Evolutionary conservation across 2,113 vertebrate genomes (phyloP).

Genomic region (Callopanchax toddi): DNA sequence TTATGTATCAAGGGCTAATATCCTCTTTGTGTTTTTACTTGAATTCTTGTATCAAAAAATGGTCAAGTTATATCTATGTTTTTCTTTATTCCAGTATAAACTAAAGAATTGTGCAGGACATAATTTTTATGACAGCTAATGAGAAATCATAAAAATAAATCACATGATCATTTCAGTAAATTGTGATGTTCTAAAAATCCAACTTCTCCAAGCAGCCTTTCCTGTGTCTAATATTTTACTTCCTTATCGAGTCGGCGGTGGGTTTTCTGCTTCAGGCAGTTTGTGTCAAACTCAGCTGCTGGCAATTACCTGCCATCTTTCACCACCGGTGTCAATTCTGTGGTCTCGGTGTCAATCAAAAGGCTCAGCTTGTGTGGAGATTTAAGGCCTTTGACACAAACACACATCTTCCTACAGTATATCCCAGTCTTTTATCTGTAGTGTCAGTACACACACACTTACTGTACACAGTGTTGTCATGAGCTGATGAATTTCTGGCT

Average conservation of each 20-base stretch:
- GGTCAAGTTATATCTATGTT: no score
- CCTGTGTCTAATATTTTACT: not conserved
- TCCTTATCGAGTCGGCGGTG: constrained; percentile 15
- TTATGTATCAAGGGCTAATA: no score
- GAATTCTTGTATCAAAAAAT: no score
- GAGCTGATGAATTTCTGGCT: constrained; percentile 41
- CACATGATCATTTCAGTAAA: not conserved
- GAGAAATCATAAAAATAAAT: no score
- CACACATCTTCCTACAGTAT: constrained; percentile 6
- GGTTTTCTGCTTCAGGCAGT: constrained; percentile 40
- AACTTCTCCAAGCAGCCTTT: not conserved
- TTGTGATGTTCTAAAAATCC: not conserved
- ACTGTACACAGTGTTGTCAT: constrained; percentile 29
- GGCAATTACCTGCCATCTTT: constrained; percentile 58
- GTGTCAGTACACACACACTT: constrained; percentile 7
- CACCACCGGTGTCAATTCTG: constrained; percentile 31
- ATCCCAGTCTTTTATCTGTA: constrained; percentile 1
- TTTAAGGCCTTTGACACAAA: constrained; percentile 39
- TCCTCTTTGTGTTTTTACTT: no score
- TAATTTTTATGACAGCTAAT: not conserved
- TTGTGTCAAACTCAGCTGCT: constrained; percentile 48
- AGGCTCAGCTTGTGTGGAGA: constrained; percentile 20
- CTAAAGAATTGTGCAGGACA: no score
- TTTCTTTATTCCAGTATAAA: no score
- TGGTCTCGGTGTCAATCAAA: constrained; percentile 54